Evolutionary conservation across 2,797 vertebrate genomes (phyloP).

Genomic region (Paramormyrops hopkinsi): DNA sequence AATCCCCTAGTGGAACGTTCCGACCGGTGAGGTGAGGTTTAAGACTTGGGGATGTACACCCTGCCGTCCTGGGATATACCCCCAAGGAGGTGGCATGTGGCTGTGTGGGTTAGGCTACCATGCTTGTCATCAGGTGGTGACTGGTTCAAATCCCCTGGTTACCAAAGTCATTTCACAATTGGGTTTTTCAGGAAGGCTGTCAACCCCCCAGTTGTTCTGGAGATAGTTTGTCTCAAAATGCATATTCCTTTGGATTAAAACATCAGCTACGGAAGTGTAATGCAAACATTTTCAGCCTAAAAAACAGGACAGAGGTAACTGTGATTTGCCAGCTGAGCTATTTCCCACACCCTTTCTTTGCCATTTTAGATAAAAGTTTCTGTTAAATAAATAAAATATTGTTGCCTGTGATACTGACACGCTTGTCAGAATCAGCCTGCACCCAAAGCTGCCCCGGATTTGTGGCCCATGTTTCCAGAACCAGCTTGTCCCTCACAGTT

Average conservation of each 20-base stretch:
- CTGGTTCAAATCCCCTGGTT: background rate
- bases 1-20: background rate
- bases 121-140: background rate
- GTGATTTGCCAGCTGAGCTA: background rate
- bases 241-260: background rate
- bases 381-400: background rate
- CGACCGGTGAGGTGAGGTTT: background rate
- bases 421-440: background rate
- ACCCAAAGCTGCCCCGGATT: background rate
- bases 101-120: background rate
- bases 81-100: background rate
- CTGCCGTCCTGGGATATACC: background rate
- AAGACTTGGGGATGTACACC: background rate
- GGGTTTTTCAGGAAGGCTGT: background rate
- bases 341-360: background rate
- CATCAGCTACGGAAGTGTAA: background rate
- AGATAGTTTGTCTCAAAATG: background rate
- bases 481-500: background rate
- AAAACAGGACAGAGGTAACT: background rate
- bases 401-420: background rate
- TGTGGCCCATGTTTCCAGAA: background rate
- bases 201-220: background rate
- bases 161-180: background rate
- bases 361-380: background rate
- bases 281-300: background rate